Evolutionary conservation across 2,888 invertebrate genomes (phyloP).

Genomic region (Smittia aterrima): DNA sequence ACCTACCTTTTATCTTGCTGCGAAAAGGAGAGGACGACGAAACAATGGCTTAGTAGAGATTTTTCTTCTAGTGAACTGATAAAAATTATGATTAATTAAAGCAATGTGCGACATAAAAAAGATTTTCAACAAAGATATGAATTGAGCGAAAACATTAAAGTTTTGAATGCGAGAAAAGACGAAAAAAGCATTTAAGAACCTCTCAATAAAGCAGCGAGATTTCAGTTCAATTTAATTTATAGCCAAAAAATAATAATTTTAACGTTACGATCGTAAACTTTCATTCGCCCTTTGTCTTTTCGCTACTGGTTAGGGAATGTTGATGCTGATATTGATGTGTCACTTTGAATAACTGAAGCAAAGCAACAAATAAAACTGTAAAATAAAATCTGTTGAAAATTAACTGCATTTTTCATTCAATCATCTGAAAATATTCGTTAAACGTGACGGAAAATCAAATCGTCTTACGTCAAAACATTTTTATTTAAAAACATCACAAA

Average conservation of each 20-base stretch:
- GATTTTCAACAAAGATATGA: background rate
- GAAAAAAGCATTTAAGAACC: background rate
- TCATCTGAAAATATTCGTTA: too few species aligned
- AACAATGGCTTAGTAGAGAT: constrained; percentile 35
- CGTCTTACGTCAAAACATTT: too few species aligned
- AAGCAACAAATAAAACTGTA: constrained; percentile 18
- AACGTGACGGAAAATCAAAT: too few species aligned
- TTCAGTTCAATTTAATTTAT: too few species aligned
- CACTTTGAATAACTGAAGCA: background rate
- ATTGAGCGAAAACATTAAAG: background rate
- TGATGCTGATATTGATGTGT: background rate
- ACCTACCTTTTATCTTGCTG: constrained; percentile 30
- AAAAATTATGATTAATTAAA: constrained; percentile 21
- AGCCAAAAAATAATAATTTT: too few species aligned
- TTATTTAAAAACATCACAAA: too few species aligned
- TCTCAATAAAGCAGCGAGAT: too few species aligned
- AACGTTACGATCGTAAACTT: too few species aligned
- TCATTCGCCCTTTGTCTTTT: background rate
- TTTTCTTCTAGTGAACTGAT: constrained; percentile 37
- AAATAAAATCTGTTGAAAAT: constrained; percentile 21
- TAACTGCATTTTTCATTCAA: background rate
- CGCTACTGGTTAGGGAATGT: background rate
- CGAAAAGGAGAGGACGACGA: background rate
- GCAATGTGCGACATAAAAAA: constrained; percentile 3
- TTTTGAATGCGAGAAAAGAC: background rate